These are phyloP conservation scores for Danio rerio DNA, from an alignment of 2,113 vertebrate species.

Conservation along the genomic window GRCz12tu NC_133188.1:51222501-51223000, in stretches of 20 bases:
- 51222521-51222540: too few relatives aligned
- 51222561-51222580: too few relatives aligned
- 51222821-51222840: not conserved
- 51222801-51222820: not conserved
- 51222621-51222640: too few relatives aligned
- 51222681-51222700: too few relatives aligned
- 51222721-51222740: too few relatives aligned
- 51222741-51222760: not conserved
- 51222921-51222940: conserved; percentile 28
- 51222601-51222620: too few relatives aligned
- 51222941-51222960: conserved; percentile 47
- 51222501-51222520: too few relatives aligned
- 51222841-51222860: not conserved
- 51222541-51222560: too few relatives aligned
- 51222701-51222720: too few relatives aligned
- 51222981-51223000: conserved; percentile 38
- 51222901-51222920: conserved; percentile 4
- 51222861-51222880: not conserved
- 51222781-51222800: not conserved
- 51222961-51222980: conserved; percentile 4
- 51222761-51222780: not conserved
- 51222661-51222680: too few relatives aligned
- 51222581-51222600: too few relatives aligned
- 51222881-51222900: conserved; percentile 23
- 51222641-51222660: too few relatives aligned